These are phyloP conservation scores for Mesocentrotus franciscanus DNA, from an alignment of 53 echinoderm and acorn worm species.

Conservation along the genomic window DNA sequence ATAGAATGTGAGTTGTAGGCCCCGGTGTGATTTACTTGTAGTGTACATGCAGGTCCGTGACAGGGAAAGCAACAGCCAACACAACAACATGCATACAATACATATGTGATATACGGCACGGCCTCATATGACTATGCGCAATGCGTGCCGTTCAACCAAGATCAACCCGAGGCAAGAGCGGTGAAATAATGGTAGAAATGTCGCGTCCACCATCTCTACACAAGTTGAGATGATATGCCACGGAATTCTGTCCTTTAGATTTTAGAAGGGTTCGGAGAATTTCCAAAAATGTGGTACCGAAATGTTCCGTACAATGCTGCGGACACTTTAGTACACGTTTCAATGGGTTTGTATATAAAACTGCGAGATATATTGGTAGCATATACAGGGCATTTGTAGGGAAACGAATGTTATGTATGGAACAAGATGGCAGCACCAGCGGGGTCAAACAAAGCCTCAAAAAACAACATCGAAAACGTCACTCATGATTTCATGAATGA, in stretches of 20 bases:
- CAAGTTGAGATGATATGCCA: conserved; percentile 62
- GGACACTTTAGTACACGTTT: conserved; percentile 83
- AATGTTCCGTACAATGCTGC: conserved; percentile 62
- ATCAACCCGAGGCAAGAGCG: conserved; percentile 80
- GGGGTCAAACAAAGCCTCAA: conserved; percentile 99
- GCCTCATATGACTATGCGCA: conserved; percentile 41
- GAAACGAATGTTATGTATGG: conserved; percentile 75
- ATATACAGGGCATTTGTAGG: conserved; percentile 82
- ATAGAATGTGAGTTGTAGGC: conserved; percentile 53
- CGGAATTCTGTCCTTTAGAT: conserved; percentile 47
- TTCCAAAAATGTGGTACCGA: conserved; percentile 53
- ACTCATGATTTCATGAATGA: conserved; percentile 92
- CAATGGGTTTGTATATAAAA: conserved; percentile 83
- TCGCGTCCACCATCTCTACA: conserved; percentile 73
- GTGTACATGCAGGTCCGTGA: conserved; percentile 1
- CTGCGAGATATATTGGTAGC: conserved; percentile 80
- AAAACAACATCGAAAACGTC: conserved; percentile 98
- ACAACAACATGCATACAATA: conserved; percentile 26
- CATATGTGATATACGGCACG: neutral
- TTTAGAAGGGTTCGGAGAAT: conserved; percentile 34
- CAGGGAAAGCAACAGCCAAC: conserved; percentile 59
- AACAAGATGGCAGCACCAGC: conserved; percentile 95
- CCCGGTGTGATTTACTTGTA: conserved; percentile 26
- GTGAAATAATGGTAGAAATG: conserved; percentile 93
- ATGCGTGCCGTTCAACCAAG: conserved; percentile 70